Base-by-base conservation (phyloP, 2,888 invertebrate species). In the Dascillus cervinus region DNA sequence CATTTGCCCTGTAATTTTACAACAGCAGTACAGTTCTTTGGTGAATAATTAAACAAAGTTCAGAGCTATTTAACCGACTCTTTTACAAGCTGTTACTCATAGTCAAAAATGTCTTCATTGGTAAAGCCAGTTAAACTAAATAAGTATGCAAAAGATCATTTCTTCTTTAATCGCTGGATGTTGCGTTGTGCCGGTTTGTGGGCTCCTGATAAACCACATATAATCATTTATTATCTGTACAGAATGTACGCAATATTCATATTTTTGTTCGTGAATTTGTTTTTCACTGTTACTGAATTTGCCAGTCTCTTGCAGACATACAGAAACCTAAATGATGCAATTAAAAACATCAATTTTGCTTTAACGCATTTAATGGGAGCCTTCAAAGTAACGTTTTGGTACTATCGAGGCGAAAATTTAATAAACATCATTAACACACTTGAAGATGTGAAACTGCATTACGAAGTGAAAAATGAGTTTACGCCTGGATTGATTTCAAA, bases 291-390 rank as follows among this genome's bases (percentile, higher is more conserved):
- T 6, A 53, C 57, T 2, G 58, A 60, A 41, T 56, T 58, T 39
- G 29, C 55, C 3, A 52, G 52, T 23, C 33, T 60, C 2, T 47
- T 48, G 28, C 52, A 52, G 28, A 54, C 56, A 2, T 52, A 47
- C 24, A 37, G 41, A 21, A 40, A 53, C 38, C 36, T 50, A 19
- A 47, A 53, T 21, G 43, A 49, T 26, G 39, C 58, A 5, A 57
- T 58, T n/a, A 60, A 58, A 33, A 60, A 58, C 33, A 38, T 60
- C n/a, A 56, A 53, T 33, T 55, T 57, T 40, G 53, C 49, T 6
- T 32, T 58, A 13, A 57, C 56, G 3, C 58, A 58, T 34, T 41
- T 57, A 17, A 53, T 60, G 55, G 59, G 58, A 4, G 52, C 54
- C 12, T 40, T 56, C 11, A 60, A 60, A 40, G 53, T 54, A 12